Percentiles rank a stretch among this genome's conserved stretches.
These are phyloP conservation scores for Corythucha ciliata DNA, from an alignment of 2,888 invertebrate species.

Conservation along the genomic window DNA sequence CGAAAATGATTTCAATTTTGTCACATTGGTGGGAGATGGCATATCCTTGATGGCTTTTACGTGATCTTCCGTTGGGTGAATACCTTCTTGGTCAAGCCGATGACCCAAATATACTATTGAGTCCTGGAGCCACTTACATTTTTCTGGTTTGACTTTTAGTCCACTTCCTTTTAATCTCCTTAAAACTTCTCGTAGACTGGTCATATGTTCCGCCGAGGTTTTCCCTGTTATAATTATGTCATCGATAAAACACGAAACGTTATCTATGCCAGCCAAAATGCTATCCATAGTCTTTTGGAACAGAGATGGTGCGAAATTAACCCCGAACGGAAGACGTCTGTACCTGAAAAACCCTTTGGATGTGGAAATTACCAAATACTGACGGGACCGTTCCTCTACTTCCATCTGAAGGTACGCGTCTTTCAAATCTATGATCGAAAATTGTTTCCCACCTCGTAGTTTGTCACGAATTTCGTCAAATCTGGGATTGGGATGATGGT, in stretches of 20 bases:
- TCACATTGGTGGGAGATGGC: slow-evolving; percentile 18
- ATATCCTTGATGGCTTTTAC: slow-evolving; percentile 10
- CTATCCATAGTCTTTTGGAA: slow-evolving; percentile 18
- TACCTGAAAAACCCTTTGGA: slow-evolving; percentile 5
- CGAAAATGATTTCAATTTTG: slow-evolving; percentile 20
- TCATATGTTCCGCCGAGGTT: not conserved
- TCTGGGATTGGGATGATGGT: slow-evolving; percentile 12
- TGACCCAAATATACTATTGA: slow-evolving; percentile 12
- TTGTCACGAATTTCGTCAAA: slow-evolving; percentile 13
- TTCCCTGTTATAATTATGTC: slow-evolving; percentile 13
- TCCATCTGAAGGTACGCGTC: slow-evolving; percentile 11
- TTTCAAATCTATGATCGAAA: slow-evolving; percentile 7
- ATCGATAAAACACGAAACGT: slow-evolving; percentile 5
- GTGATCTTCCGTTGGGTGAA: slow-evolving; percentile 2
- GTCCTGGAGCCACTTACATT: slow-evolving; percentile 11
- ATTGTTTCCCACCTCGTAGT: not conserved
- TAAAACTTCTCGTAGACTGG: not conserved
- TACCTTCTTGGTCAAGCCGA: slow-evolving; percentile 9
- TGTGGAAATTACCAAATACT: not conserved
- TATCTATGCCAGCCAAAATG: slow-evolving; percentile 4
- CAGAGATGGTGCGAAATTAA: slow-evolving; percentile 7
- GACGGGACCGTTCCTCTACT: slow-evolving; percentile 2
- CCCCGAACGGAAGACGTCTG: slow-evolving; percentile 1
- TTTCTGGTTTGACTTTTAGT: not conserved
- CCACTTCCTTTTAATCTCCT: not conserved